Base-by-base conservation (phyloP, 2,113 vertebrate species). In the Terrapene triunguis region DNA sequence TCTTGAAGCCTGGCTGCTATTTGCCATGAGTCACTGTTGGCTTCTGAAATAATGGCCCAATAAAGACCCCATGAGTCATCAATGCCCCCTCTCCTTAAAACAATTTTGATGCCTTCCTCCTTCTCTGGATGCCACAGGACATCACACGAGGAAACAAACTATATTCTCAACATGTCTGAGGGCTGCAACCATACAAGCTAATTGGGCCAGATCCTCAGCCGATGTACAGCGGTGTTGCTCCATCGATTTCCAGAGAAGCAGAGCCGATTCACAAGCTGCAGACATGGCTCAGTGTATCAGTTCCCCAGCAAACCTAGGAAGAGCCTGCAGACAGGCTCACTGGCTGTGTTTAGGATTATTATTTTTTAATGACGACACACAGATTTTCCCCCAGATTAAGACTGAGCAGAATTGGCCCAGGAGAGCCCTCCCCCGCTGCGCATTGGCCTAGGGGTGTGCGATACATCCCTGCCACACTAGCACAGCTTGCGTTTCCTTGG, bases 401-500 rank as follows among this genome's bases (percentile, higher is more conserved):
- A 5, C 89, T 79, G 53, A 50, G 92, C 42, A 82, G 89, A 89
- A 88, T 85, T 24, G 44, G 24, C 47, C 76, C 38, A 9, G 42
- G 11, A 29, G 25, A 84, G 24, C 10, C 38, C 35, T 44, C 38
- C 59, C 74, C 86, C 35, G 35, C 59, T 24, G 25, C 3, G 8
- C 25, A 69, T 44, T 48, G n/a, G 84, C 62, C 89, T 53, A 14
- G 32, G 42, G 72, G 65, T 83, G 79, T 62, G 32, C 53, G 17
- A 79, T 84, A 69, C 4, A 59, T 47, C 29, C 35, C 79, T 55
- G 80, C 44, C 65, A 9, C 59, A 93, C 94, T 95, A 94, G 55
- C 80, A 95, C 74, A 81, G 87, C 92, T 94, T 48, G 17, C 47
- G 47, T 90, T 93, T 81, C 87, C 17, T 80, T 96, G 83, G 88